Conservation (phyloP, 1,140 invertebrate genomes). For the Diorhabda sublineata region DNA sequence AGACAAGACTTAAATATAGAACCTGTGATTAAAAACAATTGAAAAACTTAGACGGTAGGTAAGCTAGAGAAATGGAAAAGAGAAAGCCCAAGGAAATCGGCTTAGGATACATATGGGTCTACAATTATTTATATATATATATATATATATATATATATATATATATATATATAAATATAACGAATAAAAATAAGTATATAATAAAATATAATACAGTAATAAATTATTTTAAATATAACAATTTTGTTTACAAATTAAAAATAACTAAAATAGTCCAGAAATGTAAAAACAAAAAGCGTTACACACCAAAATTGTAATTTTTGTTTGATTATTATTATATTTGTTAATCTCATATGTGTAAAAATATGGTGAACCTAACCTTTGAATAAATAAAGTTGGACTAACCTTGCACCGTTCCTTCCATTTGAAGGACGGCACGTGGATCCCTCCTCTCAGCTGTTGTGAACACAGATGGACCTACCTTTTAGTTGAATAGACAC, state of each 20-base stretch:
- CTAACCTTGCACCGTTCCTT: slow-evolving; percentile 19
- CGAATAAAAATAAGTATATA: no score
- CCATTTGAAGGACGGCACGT: slow-evolving; percentile 16
- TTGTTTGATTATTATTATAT: background rate
- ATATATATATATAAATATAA: no score
- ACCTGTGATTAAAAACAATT: no score
- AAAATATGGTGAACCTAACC: background rate
- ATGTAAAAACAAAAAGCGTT: background rate
- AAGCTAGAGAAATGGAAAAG: no score
- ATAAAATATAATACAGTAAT: no score
- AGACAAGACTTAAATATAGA: no score
- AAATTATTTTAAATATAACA: background rate
- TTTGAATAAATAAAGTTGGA: slow-evolving; percentile 13
- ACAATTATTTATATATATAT: no score
- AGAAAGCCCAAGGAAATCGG: no score
- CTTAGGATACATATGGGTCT: no score
- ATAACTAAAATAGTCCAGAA: background rate
- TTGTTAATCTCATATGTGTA: background rate
- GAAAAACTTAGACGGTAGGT: no score
- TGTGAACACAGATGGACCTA: slow-evolving; percentile 23
- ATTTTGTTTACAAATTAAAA: background rate
- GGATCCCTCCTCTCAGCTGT: slow-evolving; percentile 18
- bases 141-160: no score
- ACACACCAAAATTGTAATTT: background rate
- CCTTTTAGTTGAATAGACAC: slow-evolving; percentile 8